Evolutionary conservation across 2,888 invertebrate species (phyloP).

Genomic region (Pyrochroa serraticornis): DNA sequence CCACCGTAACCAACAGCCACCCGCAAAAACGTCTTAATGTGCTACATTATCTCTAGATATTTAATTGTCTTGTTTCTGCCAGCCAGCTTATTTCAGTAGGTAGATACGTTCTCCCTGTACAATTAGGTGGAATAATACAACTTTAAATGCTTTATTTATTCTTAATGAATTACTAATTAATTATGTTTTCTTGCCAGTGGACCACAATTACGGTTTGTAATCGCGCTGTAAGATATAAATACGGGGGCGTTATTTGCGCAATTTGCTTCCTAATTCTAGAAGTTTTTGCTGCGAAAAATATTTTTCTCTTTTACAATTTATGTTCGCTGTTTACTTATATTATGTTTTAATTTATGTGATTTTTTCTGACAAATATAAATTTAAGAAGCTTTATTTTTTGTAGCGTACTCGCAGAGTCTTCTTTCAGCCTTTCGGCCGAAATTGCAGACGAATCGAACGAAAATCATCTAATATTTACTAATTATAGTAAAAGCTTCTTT

Average conservation of each 20-base stretch:
- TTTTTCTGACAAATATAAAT: slow-evolving; percentile 23
- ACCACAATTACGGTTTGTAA: slow-evolving; percentile 15
- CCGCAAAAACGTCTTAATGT: slow-evolving; percentile 45
- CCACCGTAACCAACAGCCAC: slow-evolving; percentile 36
- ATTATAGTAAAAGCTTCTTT: too few species aligned
- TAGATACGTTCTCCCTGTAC: slow-evolving; percentile 24
- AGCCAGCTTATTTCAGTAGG: slow-evolving; percentile 33
- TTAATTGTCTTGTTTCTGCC: slow-evolving; percentile 41
- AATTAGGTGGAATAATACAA: slow-evolving; percentile 25
- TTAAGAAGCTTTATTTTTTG: slow-evolving; percentile 10
- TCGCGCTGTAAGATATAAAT: slow-evolving; percentile 17
- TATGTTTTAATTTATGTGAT: slow-evolving; percentile 28
- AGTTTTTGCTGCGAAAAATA: slow-evolving; percentile 19
- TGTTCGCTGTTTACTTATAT: slow-evolving; percentile 19
- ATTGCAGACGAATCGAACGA: too few species aligned
- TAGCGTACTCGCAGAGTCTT: background rate
- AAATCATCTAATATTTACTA: too few species aligned
- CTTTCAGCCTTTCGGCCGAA: too few species aligned
- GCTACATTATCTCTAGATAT: slow-evolving; percentile 41
- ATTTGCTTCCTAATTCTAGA: slow-evolving; percentile 23
- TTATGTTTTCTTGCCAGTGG: slow-evolving; percentile 20
- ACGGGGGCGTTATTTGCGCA: slow-evolving; percentile 17
- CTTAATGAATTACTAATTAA: slow-evolving; percentile 28
- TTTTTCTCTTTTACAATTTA: slow-evolving; percentile 25
- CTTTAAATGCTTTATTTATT: slow-evolving; percentile 29